These are phyloP conservation scores for Sinosuthora webbiana DNA, from an alignment of 2,113 vertebrate genomes.

Conservation along the genomic window DNA sequence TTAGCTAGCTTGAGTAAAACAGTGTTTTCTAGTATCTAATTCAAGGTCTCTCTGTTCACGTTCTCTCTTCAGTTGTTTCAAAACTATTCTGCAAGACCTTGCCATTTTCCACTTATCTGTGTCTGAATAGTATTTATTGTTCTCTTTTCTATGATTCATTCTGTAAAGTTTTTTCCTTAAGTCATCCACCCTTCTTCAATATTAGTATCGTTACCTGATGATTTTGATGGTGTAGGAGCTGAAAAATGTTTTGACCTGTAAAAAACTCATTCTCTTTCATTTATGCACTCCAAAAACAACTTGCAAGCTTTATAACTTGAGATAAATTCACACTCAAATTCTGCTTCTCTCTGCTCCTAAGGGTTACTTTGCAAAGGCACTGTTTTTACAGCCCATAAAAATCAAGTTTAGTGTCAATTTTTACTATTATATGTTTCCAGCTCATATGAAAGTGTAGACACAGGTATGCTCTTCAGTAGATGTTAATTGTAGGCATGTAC, in stretches of 20 bases:
- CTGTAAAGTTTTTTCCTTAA: not conserved
- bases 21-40: not conserved
- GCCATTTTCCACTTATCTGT: not conserved
- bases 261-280: not conserved
- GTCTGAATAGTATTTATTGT: not conserved
- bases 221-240: not conserved
- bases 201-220: not conserved
- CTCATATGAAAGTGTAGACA: not conserved
- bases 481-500: not conserved
- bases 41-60: not conserved
- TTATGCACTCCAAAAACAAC: not conserved
- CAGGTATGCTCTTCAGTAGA: not conserved
- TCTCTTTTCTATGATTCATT: not conserved
- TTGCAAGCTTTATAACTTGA: not conserved
- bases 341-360: not conserved
- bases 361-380: not conserved
- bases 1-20: not conserved
- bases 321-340: not conserved
- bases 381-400: not conserved
- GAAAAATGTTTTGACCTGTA: not conserved
- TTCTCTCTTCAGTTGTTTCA: not conserved
- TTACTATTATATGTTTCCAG: not conserved
- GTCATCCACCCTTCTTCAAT: not conserved
- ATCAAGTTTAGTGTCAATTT: not conserved
- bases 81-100: not conserved